Percentiles rank a stretch among this genome's conserved stretches.
phyloP scores from a whole-genome alignment of 1,140 invertebrate species.

The Drosophila saltans region DNA sequence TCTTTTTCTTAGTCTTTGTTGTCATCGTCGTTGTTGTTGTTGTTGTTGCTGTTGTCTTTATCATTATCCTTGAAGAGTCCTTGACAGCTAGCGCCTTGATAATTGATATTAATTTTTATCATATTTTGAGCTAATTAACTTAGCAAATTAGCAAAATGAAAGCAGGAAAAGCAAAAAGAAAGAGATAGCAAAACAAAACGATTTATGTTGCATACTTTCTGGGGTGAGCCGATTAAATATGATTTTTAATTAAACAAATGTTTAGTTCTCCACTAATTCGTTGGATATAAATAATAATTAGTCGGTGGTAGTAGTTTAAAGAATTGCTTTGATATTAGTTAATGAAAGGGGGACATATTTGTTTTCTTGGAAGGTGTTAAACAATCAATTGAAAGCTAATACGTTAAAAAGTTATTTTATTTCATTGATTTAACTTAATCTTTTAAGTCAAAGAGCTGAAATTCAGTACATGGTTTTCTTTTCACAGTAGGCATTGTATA shows the following conservation, averaged over 20 bases:
- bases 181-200: neutral
- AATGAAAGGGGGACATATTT: too few relatives aligned
- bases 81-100: conserved; percentile 30
- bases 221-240: neutral
- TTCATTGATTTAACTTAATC: too few relatives aligned
- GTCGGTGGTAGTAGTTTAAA: too few relatives aligned
- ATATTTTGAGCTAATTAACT: conserved; percentile 65
- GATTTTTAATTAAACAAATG: neutral
- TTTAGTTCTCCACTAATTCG: neutral
- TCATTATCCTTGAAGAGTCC: conserved; percentile 22
- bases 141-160: neutral
- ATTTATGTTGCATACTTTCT: conserved; percentile 4
- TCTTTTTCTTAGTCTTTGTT: neutral
- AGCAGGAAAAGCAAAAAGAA: neutral
- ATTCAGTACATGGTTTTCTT: too few relatives aligned
- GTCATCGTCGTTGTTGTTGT: too few relatives aligned
- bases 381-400: too few relatives aligned
- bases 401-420: too few relatives aligned
- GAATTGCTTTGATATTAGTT: too few relatives aligned
- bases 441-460: too few relatives aligned
- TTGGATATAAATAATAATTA: neutral
- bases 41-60: neutral
- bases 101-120: conserved; percentile 75
- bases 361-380: too few relatives aligned
- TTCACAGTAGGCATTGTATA: too few relatives aligned